These are phyloP conservation scores for Drosophila neonasuta DNA, from an alignment of 2,888 invertebrate species.

Conservation along the genomic window DNA sequence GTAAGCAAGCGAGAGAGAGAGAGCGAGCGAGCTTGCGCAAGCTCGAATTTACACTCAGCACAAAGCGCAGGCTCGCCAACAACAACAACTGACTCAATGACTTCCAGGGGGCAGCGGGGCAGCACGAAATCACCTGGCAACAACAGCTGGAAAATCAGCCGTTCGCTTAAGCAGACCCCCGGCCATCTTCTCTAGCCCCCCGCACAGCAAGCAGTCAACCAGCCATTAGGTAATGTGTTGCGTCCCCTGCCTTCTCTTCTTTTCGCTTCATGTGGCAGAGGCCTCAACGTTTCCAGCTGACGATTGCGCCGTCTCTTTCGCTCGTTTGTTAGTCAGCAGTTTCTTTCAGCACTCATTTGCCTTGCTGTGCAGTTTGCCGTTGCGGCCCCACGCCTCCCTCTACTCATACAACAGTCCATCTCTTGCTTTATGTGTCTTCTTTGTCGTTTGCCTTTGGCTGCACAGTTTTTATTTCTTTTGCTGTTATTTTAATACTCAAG, in stretches of 20 bases:
- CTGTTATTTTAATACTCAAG: conserved; percentile 72
- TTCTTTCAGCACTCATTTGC: conserved; percentile 48
- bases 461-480: conserved; percentile 66
- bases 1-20: not conserved
- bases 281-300: conserved; percentile 63
- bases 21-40: conserved; percentile 35
- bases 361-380: conserved; percentile 50
- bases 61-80: conserved; percentile 57
- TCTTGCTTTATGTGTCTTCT: conserved; percentile 40
- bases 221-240: conserved; percentile 58
- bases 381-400: conserved; percentile 1
- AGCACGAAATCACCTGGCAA: conserved; percentile 75
- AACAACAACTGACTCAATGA: conserved; percentile 41
- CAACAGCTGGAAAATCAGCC: conserved; percentile 81
- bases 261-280: conserved; percentile 52
- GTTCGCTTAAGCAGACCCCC: conserved; percentile 55
- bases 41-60: conserved; percentile 48
- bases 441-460: conserved; percentile 50
- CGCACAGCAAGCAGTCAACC: conserved; percentile 10
- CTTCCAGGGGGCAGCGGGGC: conserved; percentile 46
- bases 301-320: conserved; percentile 41
- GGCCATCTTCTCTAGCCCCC: not conserved
- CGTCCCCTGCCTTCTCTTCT: conserved; percentile 13
- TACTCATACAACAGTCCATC: conserved; percentile 6
- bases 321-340: conserved; percentile 68